Evolutionary conservation across 2,797 vertebrate genomes (phyloP).

Genomic region (Gambusia yucatana): DNA sequence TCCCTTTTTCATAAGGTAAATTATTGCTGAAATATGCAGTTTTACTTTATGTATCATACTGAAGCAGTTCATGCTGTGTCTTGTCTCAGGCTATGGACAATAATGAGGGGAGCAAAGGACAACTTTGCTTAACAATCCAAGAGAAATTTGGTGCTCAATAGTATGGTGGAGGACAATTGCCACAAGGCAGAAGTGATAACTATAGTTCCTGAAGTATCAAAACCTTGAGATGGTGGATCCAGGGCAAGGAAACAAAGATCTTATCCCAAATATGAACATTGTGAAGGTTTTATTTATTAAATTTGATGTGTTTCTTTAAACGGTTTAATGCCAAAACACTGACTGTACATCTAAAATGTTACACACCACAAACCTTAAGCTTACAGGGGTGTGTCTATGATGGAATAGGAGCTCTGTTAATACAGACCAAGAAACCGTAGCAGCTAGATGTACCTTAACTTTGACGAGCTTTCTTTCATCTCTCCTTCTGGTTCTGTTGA

Average conservation of each 20-base stretch:
- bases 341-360: not conserved
- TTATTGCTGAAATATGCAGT: not conserved
- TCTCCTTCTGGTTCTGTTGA: constrained; percentile 92
- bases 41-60: not conserved
- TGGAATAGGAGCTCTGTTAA: not conserved
- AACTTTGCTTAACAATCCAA: not conserved
- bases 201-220: not conserved
- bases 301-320: not conserved
- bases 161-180: not conserved
- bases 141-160: not conserved
- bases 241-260: not conserved
- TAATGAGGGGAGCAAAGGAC: not conserved
- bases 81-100: not conserved
- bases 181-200: not conserved
- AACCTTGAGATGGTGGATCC: not conserved
- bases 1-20: not conserved
- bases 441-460: constrained; percentile 83
- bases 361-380: not conserved
- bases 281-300: not conserved
- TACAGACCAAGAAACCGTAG: not conserved
- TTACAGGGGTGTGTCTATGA: not conserved
- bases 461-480: constrained; percentile 82
- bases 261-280: not conserved
- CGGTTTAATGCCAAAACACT: not conserved
- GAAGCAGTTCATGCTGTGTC: not conserved